phyloP scores from a whole-genome alignment of 1,140 invertebrate genomes.

The Papilio dardanus region DNA sequence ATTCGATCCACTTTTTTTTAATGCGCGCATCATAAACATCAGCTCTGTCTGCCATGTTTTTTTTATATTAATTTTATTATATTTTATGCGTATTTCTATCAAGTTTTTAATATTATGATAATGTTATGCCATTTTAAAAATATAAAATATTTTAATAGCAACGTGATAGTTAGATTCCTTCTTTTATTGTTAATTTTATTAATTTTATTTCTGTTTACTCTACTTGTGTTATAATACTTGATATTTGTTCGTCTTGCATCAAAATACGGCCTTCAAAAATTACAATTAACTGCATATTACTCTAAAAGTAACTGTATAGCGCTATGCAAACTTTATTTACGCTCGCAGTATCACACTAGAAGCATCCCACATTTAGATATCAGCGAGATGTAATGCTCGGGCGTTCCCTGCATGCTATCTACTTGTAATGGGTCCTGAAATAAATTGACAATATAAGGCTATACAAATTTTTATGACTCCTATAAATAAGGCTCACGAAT shows the following conservation, averaged over 20 bases:
- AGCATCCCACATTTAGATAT: neutral
- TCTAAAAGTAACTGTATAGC: neutral
- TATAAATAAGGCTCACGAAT: no score
- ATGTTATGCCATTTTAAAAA: neutral
- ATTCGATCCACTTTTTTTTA: conserved; percentile 31
- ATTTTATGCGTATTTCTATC: no score
- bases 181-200: no score
- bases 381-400: neutral
- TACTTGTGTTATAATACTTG: no score
- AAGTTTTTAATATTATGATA: neutral
- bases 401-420: neutral
- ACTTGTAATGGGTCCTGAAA: neutral
- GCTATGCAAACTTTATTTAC: neutral
- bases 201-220: no score
- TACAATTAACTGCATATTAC: neutral
- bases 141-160: neutral
- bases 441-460: no score
- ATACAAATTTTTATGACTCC: no score
- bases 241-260: neutral
- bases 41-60: neutral
- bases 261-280: neutral
- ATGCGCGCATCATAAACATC: neutral
- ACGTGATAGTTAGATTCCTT: neutral
- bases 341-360: neutral
- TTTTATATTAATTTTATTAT: neutral